Evolutionary conservation across 2,113 vertebrate species (phyloP), one percentile per base, ranked within the genome.

Genomic region (Australoheros scitulus): DNA sequence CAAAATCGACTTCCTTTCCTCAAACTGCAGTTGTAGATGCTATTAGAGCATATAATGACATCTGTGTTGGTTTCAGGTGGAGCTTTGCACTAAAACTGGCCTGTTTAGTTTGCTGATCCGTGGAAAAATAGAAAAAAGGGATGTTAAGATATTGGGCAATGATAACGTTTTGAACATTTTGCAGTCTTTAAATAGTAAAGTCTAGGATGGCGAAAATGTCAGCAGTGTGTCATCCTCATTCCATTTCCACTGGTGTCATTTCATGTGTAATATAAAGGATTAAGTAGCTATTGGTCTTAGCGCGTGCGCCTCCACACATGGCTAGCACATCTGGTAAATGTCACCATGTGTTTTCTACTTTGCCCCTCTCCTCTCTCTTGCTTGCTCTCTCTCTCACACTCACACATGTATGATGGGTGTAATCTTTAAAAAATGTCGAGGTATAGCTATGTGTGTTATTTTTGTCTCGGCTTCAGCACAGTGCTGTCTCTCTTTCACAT

Each of bases 281-380:
- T 79, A 82, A 78, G 60, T 11, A 43, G 26, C 36, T 14, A 55
- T 75, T 50, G 63, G 57, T 70, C 64, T 84, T 57, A 57, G 50
- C 76, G 50, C 78, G 81, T 70, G 61, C 43, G 43, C 65, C 26
- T 55, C 68, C n/a, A 72, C 47, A 72, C 18, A 55, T 72, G 80
- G 14, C 41, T 24, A 24, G 75, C 81, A 88, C 84, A 86, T 90
- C 83, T 84, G 83, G 47, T 88, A 81, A 92, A 93, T 83, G 70
- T 87, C 87, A 87, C 36, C 7, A n/a, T 78, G 32, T 79, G 63
- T 76, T 75, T 64, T 61, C 79, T 77, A 81, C 77, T 76, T 43
- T 83, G 81, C 81, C 76, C 29, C 47, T n/a, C 24, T 50, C 56
- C 58, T 32, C 52, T 59, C 15, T 59, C 55, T 29, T 60, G 32